phyloP scores from a whole-genome alignment of 2,797 vertebrate genomes.

The Chelmon rostratus region DNA sequence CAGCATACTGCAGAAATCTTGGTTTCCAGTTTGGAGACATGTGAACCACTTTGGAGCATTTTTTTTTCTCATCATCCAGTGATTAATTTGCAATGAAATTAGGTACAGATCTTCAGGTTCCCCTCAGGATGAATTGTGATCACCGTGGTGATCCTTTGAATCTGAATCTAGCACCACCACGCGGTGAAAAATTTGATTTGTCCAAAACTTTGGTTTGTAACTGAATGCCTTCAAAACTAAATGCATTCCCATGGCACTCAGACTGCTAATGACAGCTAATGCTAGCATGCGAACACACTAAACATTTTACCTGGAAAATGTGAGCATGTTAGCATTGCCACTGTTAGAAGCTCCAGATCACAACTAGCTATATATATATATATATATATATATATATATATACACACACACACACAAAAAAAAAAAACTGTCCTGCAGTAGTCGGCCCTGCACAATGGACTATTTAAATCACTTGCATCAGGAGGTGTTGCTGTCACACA shows the following conservation, averaged over 20 bases:
- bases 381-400: too few relatives aligned
- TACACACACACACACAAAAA: too few relatives aligned
- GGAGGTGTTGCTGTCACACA: constrained; percentile 65
- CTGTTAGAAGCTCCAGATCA: too few relatives aligned
- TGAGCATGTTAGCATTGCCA: not conserved
- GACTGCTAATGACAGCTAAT: not conserved
- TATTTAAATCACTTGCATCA: constrained; percentile 73
- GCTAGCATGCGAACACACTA: not conserved
- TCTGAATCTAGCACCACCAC: not conserved
- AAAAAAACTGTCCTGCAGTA: constrained; percentile 34
- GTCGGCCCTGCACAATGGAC: constrained; percentile 44
- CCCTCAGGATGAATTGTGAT: too few relatives aligned
- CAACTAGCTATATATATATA: too few relatives aligned
- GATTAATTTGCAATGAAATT: not conserved
- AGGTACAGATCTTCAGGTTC: not conserved
- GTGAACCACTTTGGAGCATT: not conserved
- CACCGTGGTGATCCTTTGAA: not conserved
- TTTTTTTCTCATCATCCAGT: not conserved
- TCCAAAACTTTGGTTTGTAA: not conserved
- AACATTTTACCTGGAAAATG: not conserved
- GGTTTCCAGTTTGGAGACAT: not conserved
- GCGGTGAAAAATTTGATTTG: not conserved
- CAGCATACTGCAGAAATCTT: not conserved
- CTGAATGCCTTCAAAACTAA: too few relatives aligned
- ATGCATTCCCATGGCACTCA: too few relatives aligned